Conservation (phyloP, 2,888 invertebrate genomes). For the Lobophora halterata region DNA sequence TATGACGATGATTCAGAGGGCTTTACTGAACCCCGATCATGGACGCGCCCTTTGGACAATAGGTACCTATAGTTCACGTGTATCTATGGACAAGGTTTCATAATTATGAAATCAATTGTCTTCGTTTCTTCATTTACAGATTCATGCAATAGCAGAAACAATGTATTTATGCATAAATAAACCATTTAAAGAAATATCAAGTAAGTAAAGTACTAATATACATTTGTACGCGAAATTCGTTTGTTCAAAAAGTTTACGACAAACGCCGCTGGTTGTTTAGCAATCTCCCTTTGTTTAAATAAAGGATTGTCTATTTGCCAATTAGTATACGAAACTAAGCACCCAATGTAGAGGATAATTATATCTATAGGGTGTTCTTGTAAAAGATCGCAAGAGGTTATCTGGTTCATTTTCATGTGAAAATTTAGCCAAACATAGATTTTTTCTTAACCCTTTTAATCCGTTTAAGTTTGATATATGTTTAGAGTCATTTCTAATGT, state of each 20-base stretch:
- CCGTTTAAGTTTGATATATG: no score
- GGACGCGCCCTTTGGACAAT: constrained; percentile 39
- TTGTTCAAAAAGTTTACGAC: constrained; percentile 6
- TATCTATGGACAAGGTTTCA: constrained; percentile 34
- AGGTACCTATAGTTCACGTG: constrained; percentile 30
- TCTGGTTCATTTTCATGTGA: no score
- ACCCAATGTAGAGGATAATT: constrained; percentile 2
- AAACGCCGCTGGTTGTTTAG: neutral
- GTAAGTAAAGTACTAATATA: neutral
- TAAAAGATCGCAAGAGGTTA: no score
- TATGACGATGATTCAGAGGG: constrained; percentile 12
- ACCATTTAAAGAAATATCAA: no score
- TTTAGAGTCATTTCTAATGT: no score
- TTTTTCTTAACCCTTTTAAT: no score
- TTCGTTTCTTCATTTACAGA: constrained; percentile 17
- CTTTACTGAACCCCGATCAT: constrained; percentile 33
- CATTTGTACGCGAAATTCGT: neutral
- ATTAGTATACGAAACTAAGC: neutral
- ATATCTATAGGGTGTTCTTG: no score
- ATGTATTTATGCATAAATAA: no score
- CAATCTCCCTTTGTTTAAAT: constrained; percentile 8
- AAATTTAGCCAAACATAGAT: no score
- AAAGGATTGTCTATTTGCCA: constrained; percentile 9
- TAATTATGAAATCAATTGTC: constrained; percentile 33
- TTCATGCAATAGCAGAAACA: no score